Evolutionary conservation across 2,888 invertebrate genomes (phyloP).

Genomic region (Petrophora chlorosata): DNA sequence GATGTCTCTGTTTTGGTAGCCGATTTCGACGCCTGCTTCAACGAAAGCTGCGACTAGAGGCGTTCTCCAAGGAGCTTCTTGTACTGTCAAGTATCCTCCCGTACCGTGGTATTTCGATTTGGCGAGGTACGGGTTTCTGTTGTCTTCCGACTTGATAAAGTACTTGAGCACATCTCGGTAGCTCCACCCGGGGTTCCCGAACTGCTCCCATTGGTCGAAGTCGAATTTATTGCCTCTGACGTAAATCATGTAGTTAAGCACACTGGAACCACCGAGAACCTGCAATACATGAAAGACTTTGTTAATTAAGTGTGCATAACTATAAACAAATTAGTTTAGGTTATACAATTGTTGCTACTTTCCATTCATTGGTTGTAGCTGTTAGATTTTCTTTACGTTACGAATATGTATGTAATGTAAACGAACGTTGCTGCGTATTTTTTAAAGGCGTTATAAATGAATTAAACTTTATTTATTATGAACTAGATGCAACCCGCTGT

Average conservation of each 20-base stretch:
- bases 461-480: too few species aligned
- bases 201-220: conserved; percentile 94
- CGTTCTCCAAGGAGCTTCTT: conserved; percentile 93
- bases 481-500: too few species aligned
- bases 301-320: too few species aligned
- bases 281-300: conserved; percentile 46
- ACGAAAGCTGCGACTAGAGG: conserved; percentile 92
- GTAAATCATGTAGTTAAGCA: conserved; percentile 95
- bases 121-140: conserved; percentile 92
- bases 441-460: too few species aligned
- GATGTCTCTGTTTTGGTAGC: conserved; percentile 92
- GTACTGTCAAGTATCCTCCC: conserved; percentile 90
- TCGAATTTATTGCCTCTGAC: conserved; percentile 93
- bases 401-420: too few species aligned
- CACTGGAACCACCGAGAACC: conserved; percentile 94
- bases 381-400: too few species aligned
- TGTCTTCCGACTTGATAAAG: conserved; percentile 95
- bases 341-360: too few species aligned
- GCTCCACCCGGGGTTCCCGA: conserved; percentile 95
- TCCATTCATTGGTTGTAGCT: too few species aligned
- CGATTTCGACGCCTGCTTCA: conserved; percentile 91
- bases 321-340: too few species aligned
- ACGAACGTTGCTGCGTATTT: too few species aligned
- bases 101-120: conserved; percentile 87
- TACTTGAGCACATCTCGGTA: conserved; percentile 93